Conservation (phyloP, 1,140 invertebrate species). For the Rhyacophila brunnea region DNA sequence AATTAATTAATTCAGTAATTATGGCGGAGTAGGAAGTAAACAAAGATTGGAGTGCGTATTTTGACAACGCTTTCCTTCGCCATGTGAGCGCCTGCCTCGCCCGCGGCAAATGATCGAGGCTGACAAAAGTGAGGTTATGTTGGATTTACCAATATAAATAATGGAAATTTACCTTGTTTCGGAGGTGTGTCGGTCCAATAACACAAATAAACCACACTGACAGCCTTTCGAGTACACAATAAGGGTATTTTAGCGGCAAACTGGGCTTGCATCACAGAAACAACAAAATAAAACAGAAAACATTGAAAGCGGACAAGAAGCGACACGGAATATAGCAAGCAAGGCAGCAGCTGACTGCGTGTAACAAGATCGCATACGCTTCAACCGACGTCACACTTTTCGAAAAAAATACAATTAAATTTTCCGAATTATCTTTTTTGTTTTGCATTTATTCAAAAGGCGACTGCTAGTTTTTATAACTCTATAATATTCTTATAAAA, state of each 20-base stretch:
- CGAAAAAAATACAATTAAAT: background rate
- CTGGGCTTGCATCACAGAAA: conserved; percentile 55
- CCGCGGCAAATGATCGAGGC: conserved; percentile 34
- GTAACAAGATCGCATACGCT: conserved; percentile 41
- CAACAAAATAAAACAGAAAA: conserved; percentile 59
- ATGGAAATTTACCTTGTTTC: conserved; percentile 23
- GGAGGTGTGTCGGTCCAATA: conserved; percentile 31
- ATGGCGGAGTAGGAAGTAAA: background rate
- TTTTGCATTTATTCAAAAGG: background rate
- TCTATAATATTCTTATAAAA: no score
- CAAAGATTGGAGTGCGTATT: background rate
- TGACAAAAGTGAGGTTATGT: conserved; percentile 34
- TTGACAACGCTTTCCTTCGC: background rate
- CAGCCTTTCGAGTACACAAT: conserved; percentile 34
- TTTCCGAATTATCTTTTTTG: background rate
- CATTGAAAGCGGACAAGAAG: conserved; percentile 59
- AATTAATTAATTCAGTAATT: conserved; percentile 6
- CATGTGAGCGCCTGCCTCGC: conserved; percentile 33
- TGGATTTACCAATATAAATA: conserved; percentile 24
- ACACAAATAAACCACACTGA: conserved; percentile 39
- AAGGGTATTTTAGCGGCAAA: conserved; percentile 29
- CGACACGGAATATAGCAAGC: conserved; percentile 57
- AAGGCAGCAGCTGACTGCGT: conserved; percentile 56
- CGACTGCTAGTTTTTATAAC: no score
- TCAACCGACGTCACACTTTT: conserved; percentile 37